Evolutionary conservation across 2,113 vertebrate genomes (phyloP).

Genomic region (Seriola dumerili): DNA sequence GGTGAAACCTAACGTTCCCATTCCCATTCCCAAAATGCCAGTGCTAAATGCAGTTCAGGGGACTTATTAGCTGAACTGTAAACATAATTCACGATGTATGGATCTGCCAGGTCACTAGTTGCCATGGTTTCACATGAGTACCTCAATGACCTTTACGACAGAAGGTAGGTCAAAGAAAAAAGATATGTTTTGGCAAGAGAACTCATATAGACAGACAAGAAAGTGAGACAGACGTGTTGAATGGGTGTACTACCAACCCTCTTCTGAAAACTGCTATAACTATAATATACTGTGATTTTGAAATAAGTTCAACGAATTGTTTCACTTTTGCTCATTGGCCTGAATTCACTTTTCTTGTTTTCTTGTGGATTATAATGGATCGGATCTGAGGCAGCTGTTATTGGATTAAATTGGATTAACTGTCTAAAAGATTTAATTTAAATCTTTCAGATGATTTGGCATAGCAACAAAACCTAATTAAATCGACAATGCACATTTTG

Average conservation of each 20-base stretch:
- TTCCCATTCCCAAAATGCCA: slow-evolving; percentile 53
- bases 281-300: neutral
- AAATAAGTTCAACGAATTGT: neutral
- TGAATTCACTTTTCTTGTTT: neutral
- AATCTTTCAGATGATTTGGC: slow-evolving; percentile 6
- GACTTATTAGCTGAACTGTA: slow-evolving; percentile 42
- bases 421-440: neutral
- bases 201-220: neutral
- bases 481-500: too few relatives aligned
- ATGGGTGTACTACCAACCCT: too few relatives aligned
- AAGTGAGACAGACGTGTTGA: neutral
- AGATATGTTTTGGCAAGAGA: neutral
- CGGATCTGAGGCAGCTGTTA: neutral
- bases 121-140: slow-evolving; percentile 49
- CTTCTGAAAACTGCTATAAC: neutral
- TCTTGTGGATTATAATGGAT: neutral
- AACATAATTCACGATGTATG: slow-evolving; percentile 67
- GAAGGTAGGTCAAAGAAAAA: slow-evolving; percentile 40
- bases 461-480: neutral
- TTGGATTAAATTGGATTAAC: neutral
- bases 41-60: slow-evolving; percentile 36
- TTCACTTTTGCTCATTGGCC: neutral
- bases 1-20: slow-evolving; percentile 70
- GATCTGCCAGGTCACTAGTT: slow-evolving; percentile 62
- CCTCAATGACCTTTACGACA: slow-evolving; percentile 38